Evolutionary conservation across 2,113 vertebrate genomes (phyloP).

Genomic region (Oreochromis tanganicae): DNA sequence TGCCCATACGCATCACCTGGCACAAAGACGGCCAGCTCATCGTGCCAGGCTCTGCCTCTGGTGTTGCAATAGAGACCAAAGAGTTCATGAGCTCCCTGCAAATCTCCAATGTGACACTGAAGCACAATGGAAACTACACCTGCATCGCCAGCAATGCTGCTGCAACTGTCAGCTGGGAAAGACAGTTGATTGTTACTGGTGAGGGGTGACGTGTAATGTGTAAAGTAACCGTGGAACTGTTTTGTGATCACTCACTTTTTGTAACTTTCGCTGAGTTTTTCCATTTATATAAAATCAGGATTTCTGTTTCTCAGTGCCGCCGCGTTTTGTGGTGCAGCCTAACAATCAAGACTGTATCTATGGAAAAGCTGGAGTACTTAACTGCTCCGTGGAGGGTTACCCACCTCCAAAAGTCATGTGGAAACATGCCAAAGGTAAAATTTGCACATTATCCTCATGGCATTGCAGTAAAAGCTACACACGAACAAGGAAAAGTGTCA

Average conservation of each 20-base stretch:
- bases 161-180: conserved; percentile 92
- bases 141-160: conserved; percentile 97
- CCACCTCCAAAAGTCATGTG: conserved; percentile 98
- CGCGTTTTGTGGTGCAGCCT: conserved; percentile 94
- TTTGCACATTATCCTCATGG: neutral
- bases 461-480: neutral
- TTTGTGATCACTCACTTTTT: neutral
- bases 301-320: conserved; percentile 80
- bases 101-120: conserved; percentile 96
- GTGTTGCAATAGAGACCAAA: conserved; percentile 97
- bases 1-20: conserved; percentile 99
- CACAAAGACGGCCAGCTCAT: conserved; percentile 97
- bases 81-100: conserved; percentile 99
- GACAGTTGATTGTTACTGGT: conserved; percentile 96
- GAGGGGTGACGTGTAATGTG: conserved; percentile 25
- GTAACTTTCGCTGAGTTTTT: neutral
- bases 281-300: neutral
- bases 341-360: conserved; percentile 99
- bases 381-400: conserved; percentile 96
- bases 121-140: conserved; percentile 98
- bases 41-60: conserved; percentile 83
- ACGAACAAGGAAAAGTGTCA: neutral
- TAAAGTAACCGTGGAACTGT: neutral
- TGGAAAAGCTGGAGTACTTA: conserved; percentile 92
- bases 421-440: conserved; percentile 95